Base-by-base conservation (phyloP, 1,140 invertebrate genomes). In the Orius insidiosus region DNA sequence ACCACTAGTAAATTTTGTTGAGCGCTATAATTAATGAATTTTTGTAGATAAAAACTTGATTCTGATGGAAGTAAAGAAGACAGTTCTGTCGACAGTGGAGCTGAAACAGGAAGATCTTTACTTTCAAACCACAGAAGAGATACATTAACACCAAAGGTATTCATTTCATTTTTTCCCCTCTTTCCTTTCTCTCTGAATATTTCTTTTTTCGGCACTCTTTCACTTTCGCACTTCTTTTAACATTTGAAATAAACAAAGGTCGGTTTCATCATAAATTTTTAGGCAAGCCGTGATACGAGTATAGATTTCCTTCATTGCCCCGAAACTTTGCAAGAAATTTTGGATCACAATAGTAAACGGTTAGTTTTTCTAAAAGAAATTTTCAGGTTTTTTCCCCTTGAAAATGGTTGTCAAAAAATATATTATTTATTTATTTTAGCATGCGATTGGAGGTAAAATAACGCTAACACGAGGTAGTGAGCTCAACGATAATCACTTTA, bases 11-110 rank as follows among this genome's bases (percentile, higher is more conserved):
- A n/a, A n/a, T n/a, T n/a, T n/a, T n/a, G n/a, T n/a, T n/a, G n/a
- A n/a, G n/a, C n/a, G n/a, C n/a, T n/a, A n/a, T n/a, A n/a, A n/a
- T n/a, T n/a, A n/a, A n/a, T n/a, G n/a, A n/a, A n/a, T 41, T 24
- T 11, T 49, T 33, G 11, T 65, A 68, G 76, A 79, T 43, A 74
- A 75, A 67, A 68, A 38, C 59, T 68, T 14, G 78, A 79, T 51
- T 76, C 73, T 0, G 78, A 80, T 53, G 76, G 68, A 2, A 82
- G 78, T 6, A 81, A 85, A 58, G 82, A 87, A 46, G 57, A 59
- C 52, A 85, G 81, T 53, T 86, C 83, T 0, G 71, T 86, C 34
- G 84, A 87, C 57, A 85, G 80, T 54, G 80, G 79, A 4, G 82
- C 80, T 11, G 71, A 72, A 54, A 66, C 65, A 3, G 69, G 68